Evolutionary conservation across 1,140 invertebrate species (phyloP), one percentile per base, ranked within the genome.

Genomic region (Drosophila baimaii): DNA sequence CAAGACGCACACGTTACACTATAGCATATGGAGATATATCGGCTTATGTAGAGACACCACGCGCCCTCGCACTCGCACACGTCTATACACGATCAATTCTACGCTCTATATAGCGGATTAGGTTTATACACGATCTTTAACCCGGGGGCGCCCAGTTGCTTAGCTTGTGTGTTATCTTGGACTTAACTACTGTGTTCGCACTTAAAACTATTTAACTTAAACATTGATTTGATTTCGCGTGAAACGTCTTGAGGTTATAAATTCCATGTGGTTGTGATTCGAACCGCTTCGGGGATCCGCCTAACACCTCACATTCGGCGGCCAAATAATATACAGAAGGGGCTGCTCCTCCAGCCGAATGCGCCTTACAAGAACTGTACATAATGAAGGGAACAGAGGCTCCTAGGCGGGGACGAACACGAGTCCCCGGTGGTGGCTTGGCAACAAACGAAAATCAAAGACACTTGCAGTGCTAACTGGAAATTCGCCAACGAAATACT

Each of bases 181-280:
- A 46, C 77, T 74, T 78, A 69, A 44, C 70, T 73, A 69, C 70
- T 73, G 41, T 21, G 57, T 23, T 54, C 25, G 21, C 13, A 7
- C 84, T 89, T 89, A 89, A 81, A 89, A 89, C 84, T 89, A 89
- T 89, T 89, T 89, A 89, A 89, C 84, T 89, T 89, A 89, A 84
- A 89, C 80, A 89, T 89, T 84, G 85, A 89, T 89, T 89, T 89
- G 84, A 89, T 86, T 83, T 79, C 74, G 68, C 57, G 39, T 79
- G 68, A 83, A 86, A 88, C 79, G 80, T 79, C 64, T 79, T 88
- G 83, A 88, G 79, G 83, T 88, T 79, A 79, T 86, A 78, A 81
- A 85, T 86, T 88, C 79, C 83, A 82, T 82, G 63, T 77, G 46
- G 31, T 72, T 55, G 31, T 65, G 63, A 37, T 62, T 71, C 29